phyloP scores from a whole-genome alignment of 1,140 invertebrate species.

The Mesaphorura yosii region DNA sequence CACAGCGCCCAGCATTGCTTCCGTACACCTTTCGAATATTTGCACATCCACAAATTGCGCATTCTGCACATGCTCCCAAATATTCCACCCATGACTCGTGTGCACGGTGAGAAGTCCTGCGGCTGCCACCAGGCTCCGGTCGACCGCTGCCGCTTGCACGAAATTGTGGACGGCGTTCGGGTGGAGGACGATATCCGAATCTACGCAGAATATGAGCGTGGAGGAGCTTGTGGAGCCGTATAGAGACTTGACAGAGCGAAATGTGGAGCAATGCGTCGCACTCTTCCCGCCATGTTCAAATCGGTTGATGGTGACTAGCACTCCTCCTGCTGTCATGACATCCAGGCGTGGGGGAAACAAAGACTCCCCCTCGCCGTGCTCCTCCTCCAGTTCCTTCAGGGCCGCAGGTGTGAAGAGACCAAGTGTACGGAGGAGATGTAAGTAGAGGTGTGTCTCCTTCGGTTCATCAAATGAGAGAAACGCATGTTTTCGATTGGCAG shows the following conservation, averaged over 20 bases:
- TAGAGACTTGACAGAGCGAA: constrained; percentile 7
- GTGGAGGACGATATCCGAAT: constrained; percentile 18
- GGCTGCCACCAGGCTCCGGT: constrained; percentile 2
- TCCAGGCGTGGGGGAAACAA: constrained; percentile 4
- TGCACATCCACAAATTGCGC: constrained; percentile 15
- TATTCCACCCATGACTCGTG: constrained; percentile 8
- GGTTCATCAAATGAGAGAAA: constrained; percentile 17
- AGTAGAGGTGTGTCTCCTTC: constrained; percentile 5
- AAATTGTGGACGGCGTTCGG: constrained; percentile 14
- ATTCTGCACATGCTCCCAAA: constrained; percentile 16
- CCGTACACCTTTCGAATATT: constrained; percentile 13
- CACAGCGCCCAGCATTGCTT: constrained; percentile 5
- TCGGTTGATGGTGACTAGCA: constrained; percentile 9
- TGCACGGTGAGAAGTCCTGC: constrained; percentile 13
- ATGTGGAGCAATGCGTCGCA: constrained; percentile 12
- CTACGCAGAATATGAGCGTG: constrained; percentile 13
- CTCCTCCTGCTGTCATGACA: constrained; percentile 3
- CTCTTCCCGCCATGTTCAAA: constrained; percentile 18
- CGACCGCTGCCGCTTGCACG: background rate
- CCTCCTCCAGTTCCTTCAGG: background rate
- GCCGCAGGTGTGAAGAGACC: constrained; percentile 7
- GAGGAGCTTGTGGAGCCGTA: constrained; percentile 6
- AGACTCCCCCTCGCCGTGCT: background rate
- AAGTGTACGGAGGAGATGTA: constrained; percentile 4
- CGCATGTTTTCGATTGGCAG: constrained; percentile 7